Evolutionary conservation across 2,888 invertebrate species (phyloP).

Genomic region (Tortrix viridana): DNA sequence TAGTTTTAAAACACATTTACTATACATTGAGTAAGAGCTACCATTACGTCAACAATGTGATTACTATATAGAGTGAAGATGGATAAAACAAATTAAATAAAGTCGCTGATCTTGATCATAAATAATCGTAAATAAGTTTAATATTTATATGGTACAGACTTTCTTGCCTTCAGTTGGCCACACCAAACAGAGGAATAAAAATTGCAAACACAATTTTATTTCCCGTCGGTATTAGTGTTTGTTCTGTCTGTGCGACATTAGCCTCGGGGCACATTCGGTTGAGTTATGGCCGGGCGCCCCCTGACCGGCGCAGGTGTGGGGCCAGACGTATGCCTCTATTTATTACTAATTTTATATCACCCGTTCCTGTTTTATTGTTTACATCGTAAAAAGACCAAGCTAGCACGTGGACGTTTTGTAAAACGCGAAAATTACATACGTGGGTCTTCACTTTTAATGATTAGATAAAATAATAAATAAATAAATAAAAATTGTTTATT

Average conservation of each 20-base stretch:
- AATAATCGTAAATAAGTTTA: too few species aligned
- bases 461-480: too few species aligned
- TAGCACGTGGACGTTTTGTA: conserved; percentile 28
- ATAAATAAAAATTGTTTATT: too few species aligned
- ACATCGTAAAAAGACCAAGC: conserved; percentile 18
- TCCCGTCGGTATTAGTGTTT: conserved; percentile 62
- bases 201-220: conserved; percentile 59
- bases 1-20: too few species aligned
- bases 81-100: too few species aligned
- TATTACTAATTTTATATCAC: conserved; percentile 77
- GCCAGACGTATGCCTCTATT: conserved; percentile 69
- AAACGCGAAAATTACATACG: conserved; percentile 8
- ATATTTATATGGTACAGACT: too few species aligned
- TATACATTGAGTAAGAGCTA: too few species aligned
- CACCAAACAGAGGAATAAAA: conserved; percentile 3
- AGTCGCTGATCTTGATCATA: too few species aligned
- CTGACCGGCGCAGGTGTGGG: conserved; percentile 68
- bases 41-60: too few species aligned
- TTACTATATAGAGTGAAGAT: too few species aligned
- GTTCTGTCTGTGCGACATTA: conserved; percentile 58
- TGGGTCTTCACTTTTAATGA: not conserved
- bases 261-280: conserved; percentile 75
- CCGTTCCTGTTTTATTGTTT: conserved; percentile 57
- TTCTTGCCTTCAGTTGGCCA: conserved; percentile 1
- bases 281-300: conserved; percentile 69